Evolutionary conservation across 2,888 invertebrate genomes (phyloP).

Genomic region (Archaeoteleia sp.): DNA sequence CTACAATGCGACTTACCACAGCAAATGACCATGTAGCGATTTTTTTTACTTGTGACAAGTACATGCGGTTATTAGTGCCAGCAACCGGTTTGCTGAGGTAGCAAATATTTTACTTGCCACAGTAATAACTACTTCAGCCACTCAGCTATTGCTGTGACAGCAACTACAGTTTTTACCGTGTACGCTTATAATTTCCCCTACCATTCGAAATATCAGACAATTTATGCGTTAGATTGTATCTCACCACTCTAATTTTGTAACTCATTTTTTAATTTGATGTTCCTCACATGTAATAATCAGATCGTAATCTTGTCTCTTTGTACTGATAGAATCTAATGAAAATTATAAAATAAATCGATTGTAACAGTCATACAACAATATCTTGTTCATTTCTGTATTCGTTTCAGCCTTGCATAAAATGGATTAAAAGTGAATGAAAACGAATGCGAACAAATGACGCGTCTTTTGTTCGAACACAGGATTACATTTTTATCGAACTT

Average conservation of each 20-base stretch:
- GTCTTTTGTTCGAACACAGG: slow-evolving; percentile 33
- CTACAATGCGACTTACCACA: too few species aligned
- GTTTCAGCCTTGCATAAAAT: slow-evolving; percentile 37
- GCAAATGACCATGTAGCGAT: too few species aligned
- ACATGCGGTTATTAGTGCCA: too few species aligned
- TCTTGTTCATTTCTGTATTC: slow-evolving; percentile 26
- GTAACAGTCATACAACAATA: slow-evolving; percentile 18
- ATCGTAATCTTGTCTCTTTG: slow-evolving; percentile 14
- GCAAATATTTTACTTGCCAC: too few species aligned
- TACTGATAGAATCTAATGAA: slow-evolving; percentile 19
- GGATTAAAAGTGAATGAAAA: slow-evolving; percentile 40
- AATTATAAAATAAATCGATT: too few species aligned
- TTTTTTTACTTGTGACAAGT: too few species aligned
- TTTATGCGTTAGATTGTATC: slow-evolving; percentile 28
- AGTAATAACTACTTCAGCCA: too few species aligned
- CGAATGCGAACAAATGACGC: slow-evolving; percentile 31
- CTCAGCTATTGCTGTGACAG: too few species aligned
- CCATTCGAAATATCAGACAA: slow-evolving; percentile 18
- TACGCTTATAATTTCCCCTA: slow-evolving; percentile 23
- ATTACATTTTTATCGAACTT: slow-evolving; percentile 42
- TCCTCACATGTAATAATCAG: slow-evolving; percentile 6
- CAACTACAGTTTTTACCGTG: too few species aligned
- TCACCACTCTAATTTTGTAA: slow-evolving; percentile 10
- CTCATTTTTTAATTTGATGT: slow-evolving; percentile 24
- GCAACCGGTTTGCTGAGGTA: too few species aligned